A percentile compares a stretch with the other conserved stretches of the same genome.
phyloP scores from a whole-genome alignment of 2,888 invertebrate species.

The Steinernema hermaphroditum region DNA sequence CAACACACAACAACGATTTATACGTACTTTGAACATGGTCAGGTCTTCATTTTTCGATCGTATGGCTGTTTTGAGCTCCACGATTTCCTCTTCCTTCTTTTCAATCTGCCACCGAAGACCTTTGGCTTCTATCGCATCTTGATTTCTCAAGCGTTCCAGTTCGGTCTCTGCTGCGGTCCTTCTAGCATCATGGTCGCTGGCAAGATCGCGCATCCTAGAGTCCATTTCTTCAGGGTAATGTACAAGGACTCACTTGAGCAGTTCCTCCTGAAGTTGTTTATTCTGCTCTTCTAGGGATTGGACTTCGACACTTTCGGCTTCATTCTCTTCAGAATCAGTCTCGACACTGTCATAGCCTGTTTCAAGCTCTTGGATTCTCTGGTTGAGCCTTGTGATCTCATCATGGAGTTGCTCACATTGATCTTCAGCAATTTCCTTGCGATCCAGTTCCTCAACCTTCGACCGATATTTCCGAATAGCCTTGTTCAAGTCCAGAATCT shows the following conservation, averaged over 20 bases:
- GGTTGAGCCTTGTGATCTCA: slow-evolving; percentile 39
- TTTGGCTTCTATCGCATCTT: slow-evolving; percentile 90
- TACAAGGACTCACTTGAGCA: no score
- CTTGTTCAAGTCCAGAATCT: slow-evolving; percentile 71
- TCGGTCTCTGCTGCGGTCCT: slow-evolving; percentile 65
- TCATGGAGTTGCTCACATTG: slow-evolving; percentile 70
- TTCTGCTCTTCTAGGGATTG: no score
- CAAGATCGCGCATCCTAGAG: no score
- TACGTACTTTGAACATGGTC: slow-evolving; percentile 50
- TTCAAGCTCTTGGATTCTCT: background rate
- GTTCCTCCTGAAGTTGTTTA: no score
- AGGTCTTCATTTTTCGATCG: slow-evolving; percentile 77
- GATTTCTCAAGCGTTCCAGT: slow-evolving; percentile 84
- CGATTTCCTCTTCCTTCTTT: slow-evolving; percentile 87
- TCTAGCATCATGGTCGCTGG: slow-evolving; percentile 10
- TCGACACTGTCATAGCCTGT: no score
- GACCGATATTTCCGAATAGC: slow-evolving; percentile 93
- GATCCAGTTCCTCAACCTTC: slow-evolving; percentile 73
- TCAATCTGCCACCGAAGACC: slow-evolving; percentile 81
- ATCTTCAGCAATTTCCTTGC: no score
- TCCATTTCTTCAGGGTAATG: no score
- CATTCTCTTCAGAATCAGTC: no score
- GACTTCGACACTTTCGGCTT: no score
- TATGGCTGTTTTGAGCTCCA: slow-evolving; percentile 81
- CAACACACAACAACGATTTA: background rate